Percentiles rank a stretch among this genome's conserved stretches.
Evolutionary conservation across 2,797 vertebrate genomes (phyloP).

Genomic region (Pangasius krempfi): DNA sequence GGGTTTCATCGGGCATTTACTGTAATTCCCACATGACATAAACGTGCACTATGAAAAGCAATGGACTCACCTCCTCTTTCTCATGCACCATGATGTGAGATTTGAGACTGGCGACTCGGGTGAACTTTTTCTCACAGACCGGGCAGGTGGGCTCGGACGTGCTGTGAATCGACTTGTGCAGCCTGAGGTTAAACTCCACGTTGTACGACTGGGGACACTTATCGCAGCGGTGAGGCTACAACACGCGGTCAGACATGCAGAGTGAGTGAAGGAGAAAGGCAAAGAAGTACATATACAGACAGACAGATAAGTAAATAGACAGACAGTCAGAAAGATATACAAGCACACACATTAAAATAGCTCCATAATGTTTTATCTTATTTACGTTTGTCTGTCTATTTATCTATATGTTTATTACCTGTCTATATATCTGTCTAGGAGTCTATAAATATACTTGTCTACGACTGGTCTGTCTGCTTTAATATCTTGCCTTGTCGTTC

Average conservation of each 20-base stretch:
- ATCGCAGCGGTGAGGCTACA: slow-evolving; percentile 93
- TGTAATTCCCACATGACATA: not conserved
- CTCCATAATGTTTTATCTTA: not conserved
- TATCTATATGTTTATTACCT: not conserved
- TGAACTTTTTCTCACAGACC: slow-evolving; percentile 93
- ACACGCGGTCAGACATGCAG: not conserved
- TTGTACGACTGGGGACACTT: slow-evolving; percentile 95
- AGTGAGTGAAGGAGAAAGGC: not conserved
- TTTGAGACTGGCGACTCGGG: slow-evolving; percentile 95
- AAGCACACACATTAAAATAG: not conserved
- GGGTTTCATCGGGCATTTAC: not conserved
- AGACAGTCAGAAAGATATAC: not conserved
- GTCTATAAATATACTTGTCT: not conserved
- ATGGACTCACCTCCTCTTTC: slow-evolving; percentile 88
- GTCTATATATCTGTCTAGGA: not conserved
- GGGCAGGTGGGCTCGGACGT: slow-evolving; percentile 89
- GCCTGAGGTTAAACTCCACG: slow-evolving; percentile 93
- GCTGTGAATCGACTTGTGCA: slow-evolving; percentile 94
- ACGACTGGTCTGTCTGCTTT: not conserved
- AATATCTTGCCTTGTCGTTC: slow-evolving; percentile 88
- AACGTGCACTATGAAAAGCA: not conserved
- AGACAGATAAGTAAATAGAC: not conserved
- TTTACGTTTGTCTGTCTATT: not conserved
- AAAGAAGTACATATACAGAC: not conserved
- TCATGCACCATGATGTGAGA: slow-evolving; percentile 97